A percentile compares a stretch with the other conserved stretches of the same genome.
Conservation (phyloP, 2,888 invertebrate species). For the Encarsia formosa region DNA sequence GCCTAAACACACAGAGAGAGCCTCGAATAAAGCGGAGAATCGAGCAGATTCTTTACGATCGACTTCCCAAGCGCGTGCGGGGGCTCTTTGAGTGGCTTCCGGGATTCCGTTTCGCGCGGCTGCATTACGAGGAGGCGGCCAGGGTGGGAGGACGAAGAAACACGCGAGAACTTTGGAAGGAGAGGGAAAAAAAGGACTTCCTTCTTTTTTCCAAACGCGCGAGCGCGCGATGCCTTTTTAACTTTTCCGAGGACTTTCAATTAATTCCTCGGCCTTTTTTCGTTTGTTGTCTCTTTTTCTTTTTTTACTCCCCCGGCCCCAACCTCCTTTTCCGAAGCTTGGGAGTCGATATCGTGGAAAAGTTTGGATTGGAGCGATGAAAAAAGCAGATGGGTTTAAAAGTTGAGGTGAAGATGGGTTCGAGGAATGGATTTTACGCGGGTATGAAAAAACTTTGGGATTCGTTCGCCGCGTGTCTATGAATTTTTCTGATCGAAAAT, state of each 20-base stretch:
- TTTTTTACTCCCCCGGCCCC: background rate
- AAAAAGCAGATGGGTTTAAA: background rate
- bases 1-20: background rate
- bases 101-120: slow-evolving; percentile 19
- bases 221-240: background rate
- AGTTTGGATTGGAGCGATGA: background rate
- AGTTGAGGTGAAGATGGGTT: background rate
- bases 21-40: background rate
- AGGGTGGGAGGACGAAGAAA: background rate
- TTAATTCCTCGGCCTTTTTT: slow-evolving; percentile 5
- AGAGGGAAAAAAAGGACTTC: background rate
- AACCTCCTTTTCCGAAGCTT: background rate
- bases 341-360: background rate
- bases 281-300: background rate
- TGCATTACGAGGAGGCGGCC: background rate
- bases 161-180: background rate
- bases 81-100: slow-evolving; percentile 18
- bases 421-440: background rate
- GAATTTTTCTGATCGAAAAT: no score
- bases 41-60: slow-evolving; percentile 29
- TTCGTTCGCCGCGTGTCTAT: background rate
- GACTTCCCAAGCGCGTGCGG: slow-evolving; percentile 5
- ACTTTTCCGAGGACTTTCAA: slow-evolving; percentile 13
- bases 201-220: background rate
- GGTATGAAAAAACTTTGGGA: background rate